phyloP scores from a whole-genome alignment of 2,888 invertebrate species.

The Orgyia antiqua region DNA sequence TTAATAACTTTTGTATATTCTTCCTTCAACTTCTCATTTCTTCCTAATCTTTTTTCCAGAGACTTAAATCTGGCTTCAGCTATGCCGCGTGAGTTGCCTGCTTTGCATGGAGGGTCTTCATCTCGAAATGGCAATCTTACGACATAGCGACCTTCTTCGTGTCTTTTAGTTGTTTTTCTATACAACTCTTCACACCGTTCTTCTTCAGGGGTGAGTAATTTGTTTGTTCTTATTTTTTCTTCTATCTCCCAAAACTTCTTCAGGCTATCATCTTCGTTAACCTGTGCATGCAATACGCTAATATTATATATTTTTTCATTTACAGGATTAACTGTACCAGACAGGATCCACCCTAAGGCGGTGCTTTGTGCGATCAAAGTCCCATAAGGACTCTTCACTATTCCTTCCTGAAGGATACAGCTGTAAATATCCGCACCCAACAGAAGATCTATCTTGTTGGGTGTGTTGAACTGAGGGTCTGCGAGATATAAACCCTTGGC shows the following conservation, averaged over 20 bases:
- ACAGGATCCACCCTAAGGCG: conserved; percentile 18
- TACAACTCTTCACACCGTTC: conserved; percentile 14
- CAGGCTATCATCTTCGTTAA: conserved; percentile 11
- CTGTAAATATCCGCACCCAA: conserved; percentile 3
- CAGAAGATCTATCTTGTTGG: conserved; percentile 4
- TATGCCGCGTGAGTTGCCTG: conserved; percentile 1
- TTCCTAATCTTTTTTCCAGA: conserved; percentile 2
- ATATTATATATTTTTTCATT: conserved; percentile 2
- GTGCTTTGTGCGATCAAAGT: conserved; percentile 15
- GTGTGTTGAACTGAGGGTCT: conserved; percentile 4
- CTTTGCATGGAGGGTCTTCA: conserved; percentile 1
- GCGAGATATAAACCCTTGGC: neutral
- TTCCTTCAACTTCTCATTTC: conserved; percentile 1
- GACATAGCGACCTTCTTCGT: conserved; percentile 13
- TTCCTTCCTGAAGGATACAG: conserved; percentile 5
- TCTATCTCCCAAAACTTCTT: conserved; percentile 24
- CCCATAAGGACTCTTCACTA: conserved; percentile 8
- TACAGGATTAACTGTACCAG: conserved; percentile 7
- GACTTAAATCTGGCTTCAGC: conserved; percentile 1
- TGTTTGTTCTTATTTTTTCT: conserved; percentile 8
- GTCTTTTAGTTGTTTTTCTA: conserved; percentile 9
- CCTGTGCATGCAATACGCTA: conserved; percentile 6
- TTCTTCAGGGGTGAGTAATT: conserved; percentile 15
- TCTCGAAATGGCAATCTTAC: conserved; percentile 17
- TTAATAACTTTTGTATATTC: conserved; percentile 8